A percentile compares a stretch with the other conserved stretches of the same genome.
These are phyloP conservation scores for Brachionus manjavacas DNA, from an alignment of 1,140 invertebrate species.

Conservation along the genomic window DNA sequence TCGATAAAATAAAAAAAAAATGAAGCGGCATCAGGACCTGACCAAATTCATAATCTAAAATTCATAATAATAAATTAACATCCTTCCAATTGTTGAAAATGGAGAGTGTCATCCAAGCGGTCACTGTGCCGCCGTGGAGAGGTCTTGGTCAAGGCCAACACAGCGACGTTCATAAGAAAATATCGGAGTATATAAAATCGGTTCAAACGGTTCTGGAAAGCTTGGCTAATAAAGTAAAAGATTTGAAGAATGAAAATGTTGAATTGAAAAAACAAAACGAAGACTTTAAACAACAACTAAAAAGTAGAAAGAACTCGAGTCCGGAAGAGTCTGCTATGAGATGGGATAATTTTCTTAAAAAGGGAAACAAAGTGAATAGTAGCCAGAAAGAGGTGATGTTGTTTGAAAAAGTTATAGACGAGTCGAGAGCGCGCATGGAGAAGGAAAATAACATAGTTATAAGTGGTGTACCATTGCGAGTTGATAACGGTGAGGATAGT, in stretches of 20 bases:
- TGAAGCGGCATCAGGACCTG: no score
- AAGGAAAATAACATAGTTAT: neutral
- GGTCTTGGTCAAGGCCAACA: neutral
- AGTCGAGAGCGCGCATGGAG: neutral
- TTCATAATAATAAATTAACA: neutral
- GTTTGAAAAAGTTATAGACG: neutral
- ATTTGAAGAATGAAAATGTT: neutral
- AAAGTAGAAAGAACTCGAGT: neutral
- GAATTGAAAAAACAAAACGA: neutral
- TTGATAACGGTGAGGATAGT: neutral
- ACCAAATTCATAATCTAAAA: no score
- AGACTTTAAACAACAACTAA: neutral
- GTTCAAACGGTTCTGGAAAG: neutral
- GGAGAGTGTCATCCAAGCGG: neutral
- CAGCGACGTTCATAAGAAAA: neutral
- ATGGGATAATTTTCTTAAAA: neutral
- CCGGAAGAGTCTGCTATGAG: neutral
- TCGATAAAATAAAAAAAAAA: no score
- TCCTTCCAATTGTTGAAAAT: neutral
- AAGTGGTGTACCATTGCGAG: neutral
- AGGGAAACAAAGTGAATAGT: neutral
- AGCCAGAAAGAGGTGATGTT: neutral
- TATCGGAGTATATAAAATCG: neutral
- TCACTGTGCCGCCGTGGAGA: no score
- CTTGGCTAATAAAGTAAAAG: neutral